Evolutionary conservation across 1,140 invertebrate species (phyloP).

Genomic region (Diabrotica virgifera): DNA sequence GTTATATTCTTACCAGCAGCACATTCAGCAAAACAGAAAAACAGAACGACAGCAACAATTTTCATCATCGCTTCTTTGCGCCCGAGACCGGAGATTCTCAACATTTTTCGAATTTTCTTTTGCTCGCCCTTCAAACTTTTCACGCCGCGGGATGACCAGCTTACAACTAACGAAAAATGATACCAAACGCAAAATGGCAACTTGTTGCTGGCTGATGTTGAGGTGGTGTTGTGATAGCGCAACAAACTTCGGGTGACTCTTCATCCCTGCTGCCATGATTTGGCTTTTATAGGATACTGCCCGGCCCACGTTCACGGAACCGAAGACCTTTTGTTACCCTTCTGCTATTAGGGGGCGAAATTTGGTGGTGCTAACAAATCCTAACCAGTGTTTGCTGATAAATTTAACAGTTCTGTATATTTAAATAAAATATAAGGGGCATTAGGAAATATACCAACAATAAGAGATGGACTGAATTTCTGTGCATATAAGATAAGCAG

Average conservation of each 20-base stretch:
- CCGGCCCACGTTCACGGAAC: neutral
- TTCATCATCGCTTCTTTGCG: slow-evolving; percentile 10
- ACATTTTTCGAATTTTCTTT: slow-evolving; percentile 17
- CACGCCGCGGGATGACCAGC: slow-evolving; percentile 13
- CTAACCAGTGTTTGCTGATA: no score
- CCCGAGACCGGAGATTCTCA: slow-evolving; percentile 23
- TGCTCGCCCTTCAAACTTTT: slow-evolving; percentile 9
- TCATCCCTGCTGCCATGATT: slow-evolving; percentile 10
- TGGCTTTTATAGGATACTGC: slow-evolving; percentile 28
- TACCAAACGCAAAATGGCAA: slow-evolving; percentile 20
- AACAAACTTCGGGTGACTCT: slow-evolving; percentile 20
- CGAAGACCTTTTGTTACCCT: neutral
- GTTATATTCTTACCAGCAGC: slow-evolving; percentile 42
- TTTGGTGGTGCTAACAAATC: neutral
- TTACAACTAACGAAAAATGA: slow-evolving; percentile 8
- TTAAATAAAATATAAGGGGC: no score
- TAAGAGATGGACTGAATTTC: no score
- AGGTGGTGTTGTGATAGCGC: slow-evolving; percentile 9
- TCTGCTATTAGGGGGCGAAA: neutral
- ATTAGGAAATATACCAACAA: no score
- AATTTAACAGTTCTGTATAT: no score
- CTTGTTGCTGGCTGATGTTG: slow-evolving; percentile 15
- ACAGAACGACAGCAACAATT: slow-evolving; percentile 25
- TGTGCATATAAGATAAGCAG: no score
- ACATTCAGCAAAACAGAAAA: slow-evolving; percentile 40